A percentile compares a stretch with the other conserved stretches of the same genome.
These are phyloP conservation scores for Bufo gargarizans DNA, from an alignment of 2,113 vertebrate genomes.

Conservation along the genomic window DNA sequence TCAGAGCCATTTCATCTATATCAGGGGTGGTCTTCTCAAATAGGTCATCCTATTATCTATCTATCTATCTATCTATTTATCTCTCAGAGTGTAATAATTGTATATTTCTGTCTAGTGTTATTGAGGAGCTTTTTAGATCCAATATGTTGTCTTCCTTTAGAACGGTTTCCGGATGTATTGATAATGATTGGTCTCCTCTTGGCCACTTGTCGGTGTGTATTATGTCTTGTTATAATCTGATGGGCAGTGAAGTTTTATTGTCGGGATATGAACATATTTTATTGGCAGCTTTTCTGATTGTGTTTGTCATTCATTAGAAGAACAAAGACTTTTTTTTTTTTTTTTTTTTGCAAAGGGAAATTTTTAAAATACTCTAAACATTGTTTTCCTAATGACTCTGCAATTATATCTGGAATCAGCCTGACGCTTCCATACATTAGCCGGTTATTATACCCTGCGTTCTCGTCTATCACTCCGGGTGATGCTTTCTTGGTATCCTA, in stretches of 20 bases:
- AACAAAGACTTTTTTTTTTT: not conserved
- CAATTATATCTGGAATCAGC: not conserved
- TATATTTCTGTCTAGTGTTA: not conserved
- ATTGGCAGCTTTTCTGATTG: conserved; percentile 20
- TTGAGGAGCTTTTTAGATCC: not conserved
- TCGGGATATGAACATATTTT: not conserved
- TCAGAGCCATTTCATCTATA: too few relatives aligned
- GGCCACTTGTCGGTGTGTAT: not conserved
- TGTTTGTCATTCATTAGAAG: conserved; percentile 14
- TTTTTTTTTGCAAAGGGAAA: not conserved
- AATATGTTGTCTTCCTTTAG: not conserved
- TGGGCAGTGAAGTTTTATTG: conserved; percentile 8
- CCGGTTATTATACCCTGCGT: not conserved
- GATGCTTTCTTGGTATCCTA: not conserved
- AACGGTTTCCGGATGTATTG: not conserved
- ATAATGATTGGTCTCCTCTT: not conserved
- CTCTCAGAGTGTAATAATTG: not conserved
- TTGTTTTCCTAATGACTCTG: not conserved
- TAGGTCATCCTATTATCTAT: too few relatives aligned
- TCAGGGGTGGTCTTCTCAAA: too few relatives aligned
- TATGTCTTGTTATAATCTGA: conserved; percentile 17
- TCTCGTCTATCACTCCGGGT: not conserved
- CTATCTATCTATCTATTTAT: conserved; percentile 1
- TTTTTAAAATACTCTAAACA: not conserved
- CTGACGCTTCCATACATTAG: not conserved